Conservation (phyloP, 2,888 invertebrate species). For the Yponomeuta evonymella region DNA sequence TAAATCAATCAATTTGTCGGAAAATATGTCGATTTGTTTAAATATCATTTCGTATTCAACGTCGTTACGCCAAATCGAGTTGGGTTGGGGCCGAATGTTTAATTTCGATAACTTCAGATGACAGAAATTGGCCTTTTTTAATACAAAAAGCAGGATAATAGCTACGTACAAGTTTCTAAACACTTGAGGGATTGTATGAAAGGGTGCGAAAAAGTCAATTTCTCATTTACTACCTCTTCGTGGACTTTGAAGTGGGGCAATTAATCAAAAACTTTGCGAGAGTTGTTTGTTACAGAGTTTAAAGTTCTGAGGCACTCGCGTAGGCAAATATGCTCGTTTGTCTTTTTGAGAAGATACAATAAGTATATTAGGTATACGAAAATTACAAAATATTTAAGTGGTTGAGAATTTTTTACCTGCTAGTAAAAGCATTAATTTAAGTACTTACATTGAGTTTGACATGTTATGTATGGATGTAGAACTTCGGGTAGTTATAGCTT, state of each 20-base stretch:
- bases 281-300: neutral
- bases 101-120: neutral
- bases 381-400: no score
- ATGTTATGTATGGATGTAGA: no score
- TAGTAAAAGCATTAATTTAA: no score
- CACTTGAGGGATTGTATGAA: slow-evolving; percentile 1
- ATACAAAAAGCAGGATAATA: neutral
- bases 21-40: neutral
- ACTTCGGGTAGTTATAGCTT: no score
- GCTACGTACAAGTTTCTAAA: neutral
- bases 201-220: slow-evolving; percentile 12
- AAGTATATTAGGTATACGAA: no score
- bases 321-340: neutral
- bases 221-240: slow-evolving; percentile 5
- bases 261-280: slow-evolving; percentile 20
- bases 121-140: neutral
- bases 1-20: neutral
- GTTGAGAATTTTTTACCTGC: no score
- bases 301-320: neutral
- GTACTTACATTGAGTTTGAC: no score
- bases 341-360: no score
- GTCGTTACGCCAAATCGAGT: neutral
- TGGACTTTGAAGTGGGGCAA: slow-evolving; percentile 13
- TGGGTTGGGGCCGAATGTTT: neutral
- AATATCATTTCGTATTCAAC: neutral